A percentile compares a stretch with the other conserved stretches of the same genome.
Conservation (phyloP, 2,113 vertebrate genomes). For the Melanotaenia duboulayi region DNA sequence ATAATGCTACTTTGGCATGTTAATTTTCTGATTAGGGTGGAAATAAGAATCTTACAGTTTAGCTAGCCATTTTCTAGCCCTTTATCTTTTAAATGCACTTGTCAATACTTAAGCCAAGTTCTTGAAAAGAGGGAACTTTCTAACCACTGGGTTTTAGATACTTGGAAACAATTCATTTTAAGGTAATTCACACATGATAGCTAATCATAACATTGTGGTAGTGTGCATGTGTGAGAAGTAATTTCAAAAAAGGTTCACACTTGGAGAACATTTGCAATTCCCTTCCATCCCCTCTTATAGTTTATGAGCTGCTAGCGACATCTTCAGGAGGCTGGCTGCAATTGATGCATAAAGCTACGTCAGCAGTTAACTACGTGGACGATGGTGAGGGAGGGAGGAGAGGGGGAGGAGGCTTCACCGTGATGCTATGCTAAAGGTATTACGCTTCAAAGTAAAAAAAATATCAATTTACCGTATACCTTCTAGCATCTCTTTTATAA, state of each 20-base stretch:
- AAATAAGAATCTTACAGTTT: constrained; percentile 11
- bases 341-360: constrained; percentile 44
- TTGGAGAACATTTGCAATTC: constrained; percentile 59
- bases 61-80: constrained; percentile 31
- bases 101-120: constrained; percentile 6
- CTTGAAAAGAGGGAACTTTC: neutral
- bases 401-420: constrained; percentile 9
- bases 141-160: neutral
- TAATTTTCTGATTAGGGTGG: constrained; percentile 39
- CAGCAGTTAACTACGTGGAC: constrained; percentile 71
- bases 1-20: constrained; percentile 14
- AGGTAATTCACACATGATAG: constrained; percentile 4
- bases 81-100: constrained; percentile 35
- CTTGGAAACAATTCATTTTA: constrained; percentile 35
- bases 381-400: constrained; percentile 25
- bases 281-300: constrained; percentile 27
- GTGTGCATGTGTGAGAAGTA: neutral
- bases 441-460: constrained; percentile 69
- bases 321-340: constrained; percentile 28
- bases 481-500: neutral
- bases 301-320: constrained; percentile 32
- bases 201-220: neutral
- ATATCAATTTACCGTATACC: accelerated
- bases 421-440: constrained; percentile 25
- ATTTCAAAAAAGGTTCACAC: constrained; percentile 42